These are phyloP conservation scores for Phylloscopus trochilus DNA, from an alignment of 2,113 vertebrate species.

Conservation along the genomic window DNA sequence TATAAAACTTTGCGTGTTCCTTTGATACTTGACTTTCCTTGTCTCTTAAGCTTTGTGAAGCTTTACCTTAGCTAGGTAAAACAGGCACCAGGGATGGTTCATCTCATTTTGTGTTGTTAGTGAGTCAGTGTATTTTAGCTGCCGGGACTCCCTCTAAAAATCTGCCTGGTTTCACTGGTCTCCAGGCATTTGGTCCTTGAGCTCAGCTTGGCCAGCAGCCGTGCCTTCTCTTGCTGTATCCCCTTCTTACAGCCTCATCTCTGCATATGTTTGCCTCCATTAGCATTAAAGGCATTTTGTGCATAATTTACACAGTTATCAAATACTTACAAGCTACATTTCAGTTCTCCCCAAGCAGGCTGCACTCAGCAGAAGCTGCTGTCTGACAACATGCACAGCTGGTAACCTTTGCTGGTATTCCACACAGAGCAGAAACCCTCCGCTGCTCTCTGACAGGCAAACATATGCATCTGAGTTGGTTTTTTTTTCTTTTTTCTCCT, in stretches of 20 bases:
- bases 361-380: slow-evolving; percentile 25
- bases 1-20: neutral
- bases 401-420: slow-evolving; percentile 59
- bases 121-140: neutral
- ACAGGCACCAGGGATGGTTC: neutral
- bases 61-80: neutral
- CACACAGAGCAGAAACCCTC: slow-evolving; percentile 17
- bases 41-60: neutral
- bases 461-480: neutral
- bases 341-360: slow-evolving; percentile 23
- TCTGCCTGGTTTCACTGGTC: neutral
- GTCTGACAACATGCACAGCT: slow-evolving; percentile 50
- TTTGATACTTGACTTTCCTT: neutral
- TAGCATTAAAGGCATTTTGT: slow-evolving; percentile 28
- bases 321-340: slow-evolving; percentile 22
- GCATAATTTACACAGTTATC: slow-evolving; percentile 34
- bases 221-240: neutral
- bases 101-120: neutral
- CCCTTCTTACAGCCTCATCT: neutral
- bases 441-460: slow-evolving; percentile 9
- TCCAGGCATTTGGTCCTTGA: neutral
- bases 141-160: neutral
- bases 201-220: neutral
- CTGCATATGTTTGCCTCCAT: neutral
- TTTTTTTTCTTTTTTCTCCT: neutral